Conservation (phyloP, 2,113 vertebrate species). For the Megaceryle torquata region DNA sequence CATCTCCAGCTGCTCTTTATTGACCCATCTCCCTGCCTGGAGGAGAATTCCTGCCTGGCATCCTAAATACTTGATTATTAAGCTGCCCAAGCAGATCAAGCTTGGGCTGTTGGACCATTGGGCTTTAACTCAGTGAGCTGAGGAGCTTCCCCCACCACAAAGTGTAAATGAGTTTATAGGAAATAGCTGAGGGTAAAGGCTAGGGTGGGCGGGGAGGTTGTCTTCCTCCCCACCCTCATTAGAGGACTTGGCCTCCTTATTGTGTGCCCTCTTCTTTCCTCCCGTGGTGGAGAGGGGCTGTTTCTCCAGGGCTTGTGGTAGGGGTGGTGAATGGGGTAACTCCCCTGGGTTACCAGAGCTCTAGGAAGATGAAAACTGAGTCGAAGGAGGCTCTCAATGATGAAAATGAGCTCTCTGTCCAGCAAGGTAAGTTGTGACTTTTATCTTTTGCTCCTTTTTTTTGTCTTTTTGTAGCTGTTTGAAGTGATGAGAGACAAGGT, state of each 20-base stretch:
- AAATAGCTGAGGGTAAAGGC: conserved; percentile 26
- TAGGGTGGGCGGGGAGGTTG: not conserved
- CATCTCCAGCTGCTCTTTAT: not conserved
- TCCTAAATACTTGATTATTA: fast-evolving
- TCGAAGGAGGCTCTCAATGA: not conserved
- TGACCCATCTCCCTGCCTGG: not conserved
- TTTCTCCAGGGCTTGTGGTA: not conserved
- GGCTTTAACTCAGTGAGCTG: not conserved
- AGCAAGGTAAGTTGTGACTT: not conserved
- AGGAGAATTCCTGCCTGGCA: not conserved
- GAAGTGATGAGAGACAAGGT: fast-evolving
- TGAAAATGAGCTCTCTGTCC: not conserved
- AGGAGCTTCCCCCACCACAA: not conserved
- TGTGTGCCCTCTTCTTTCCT: not conserved
- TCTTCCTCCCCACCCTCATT: not conserved
- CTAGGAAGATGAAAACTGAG: not conserved
- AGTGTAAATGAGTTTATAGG: conserved; percentile 9
- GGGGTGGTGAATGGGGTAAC: not conserved
- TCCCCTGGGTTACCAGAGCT: not conserved
- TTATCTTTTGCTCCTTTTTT: not conserved
- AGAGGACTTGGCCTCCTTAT: not conserved
- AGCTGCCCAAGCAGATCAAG: too few species aligned
- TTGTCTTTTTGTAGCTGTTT: not conserved
- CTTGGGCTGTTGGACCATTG: not conserved
- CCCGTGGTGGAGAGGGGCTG: not conserved